phyloP scores from a whole-genome alignment of 1,140 invertebrate species.

The Drosophila sulfurigaster region DNA sequence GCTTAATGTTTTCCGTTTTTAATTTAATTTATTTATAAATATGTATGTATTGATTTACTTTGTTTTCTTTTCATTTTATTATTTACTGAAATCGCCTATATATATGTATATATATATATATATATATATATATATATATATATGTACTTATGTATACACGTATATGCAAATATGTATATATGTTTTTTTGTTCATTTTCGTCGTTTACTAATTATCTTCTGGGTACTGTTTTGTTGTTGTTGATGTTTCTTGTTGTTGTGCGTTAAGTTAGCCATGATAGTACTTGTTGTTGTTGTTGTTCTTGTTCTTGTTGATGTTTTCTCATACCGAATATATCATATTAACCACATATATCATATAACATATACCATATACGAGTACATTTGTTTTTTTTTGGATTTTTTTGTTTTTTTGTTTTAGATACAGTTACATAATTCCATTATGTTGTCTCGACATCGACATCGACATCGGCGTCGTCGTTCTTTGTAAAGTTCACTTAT shows the following conservation, averaged over 20 bases:
- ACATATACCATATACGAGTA: slow-evolving; percentile 15
- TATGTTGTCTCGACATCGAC: slow-evolving; percentile 50
- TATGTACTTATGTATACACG: slow-evolving; percentile 52
- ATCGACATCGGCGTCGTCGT: neutral
- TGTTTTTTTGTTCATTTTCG: slow-evolving; percentile 21
- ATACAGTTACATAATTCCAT: slow-evolving; percentile 70
- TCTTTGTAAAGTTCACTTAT: slow-evolving; percentile 65
- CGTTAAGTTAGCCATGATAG: slow-evolving; percentile 40
- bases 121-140: slow-evolving; percentile 61
- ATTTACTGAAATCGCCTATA: slow-evolving; percentile 73
- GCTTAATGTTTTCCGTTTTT: slow-evolving; percentile 45
- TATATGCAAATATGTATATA: slow-evolving; percentile 45
- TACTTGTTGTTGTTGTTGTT: slow-evolving; percentile 21
- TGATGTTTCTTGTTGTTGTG: slow-evolving; percentile 38
- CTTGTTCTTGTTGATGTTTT: slow-evolving; percentile 13
- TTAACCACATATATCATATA: slow-evolving; percentile 2
- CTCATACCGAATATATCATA: slow-evolving; percentile 1
- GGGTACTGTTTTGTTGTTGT: slow-evolving; percentile 16
- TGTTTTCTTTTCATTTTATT: slow-evolving; percentile 19
- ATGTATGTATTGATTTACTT: slow-evolving; percentile 54
- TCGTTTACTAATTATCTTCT: slow-evolving; percentile 6
- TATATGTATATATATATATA: slow-evolving; percentile 64
- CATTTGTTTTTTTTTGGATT: slow-evolving; percentile 2
- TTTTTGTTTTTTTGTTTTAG: slow-evolving; percentile 10
- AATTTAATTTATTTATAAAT: slow-evolving; percentile 50